Evolutionary conservation across 2,797 vertebrate genomes (phyloP), one percentile per base, ranked within the genome.

Genomic region (Pogoniulus pusillus): DNA sequence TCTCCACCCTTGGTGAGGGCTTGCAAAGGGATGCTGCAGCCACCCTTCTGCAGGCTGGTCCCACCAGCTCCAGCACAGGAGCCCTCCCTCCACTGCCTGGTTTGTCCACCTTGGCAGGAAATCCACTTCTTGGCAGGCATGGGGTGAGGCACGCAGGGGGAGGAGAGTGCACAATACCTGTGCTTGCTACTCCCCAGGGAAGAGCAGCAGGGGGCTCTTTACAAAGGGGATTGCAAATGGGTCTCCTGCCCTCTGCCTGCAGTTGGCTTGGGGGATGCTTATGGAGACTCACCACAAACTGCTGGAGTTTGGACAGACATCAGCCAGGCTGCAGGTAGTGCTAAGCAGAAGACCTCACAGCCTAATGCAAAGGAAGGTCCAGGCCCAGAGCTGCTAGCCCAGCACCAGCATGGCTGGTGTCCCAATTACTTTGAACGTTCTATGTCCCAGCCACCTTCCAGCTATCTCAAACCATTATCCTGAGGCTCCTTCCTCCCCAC

Each of bases 361-460:
- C 69, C 59, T 34, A 2, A 14, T 0, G 1, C n/a, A 37, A 68
- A 8, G 22, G 32, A 7, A 43, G 15, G 18, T 47, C 57, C 35
- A 12, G 2, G 41, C 32, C 71, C 62, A 58, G 37, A 66, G 37
- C 53, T 71, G 27, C 66, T 34, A 62, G 17, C 37, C 62, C 58
- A 63, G 30, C 64, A 57, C 8, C 26, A 57, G 18, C 32, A 49
- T 0, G 0, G 16, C 39, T 30, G 2, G 18, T 9, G 1, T 75
- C 3, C 3, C 3, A 0, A 3, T 49, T 32, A 27, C n/a, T 64
- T 29, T 27, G 18, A 14, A 6, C 3, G 0, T 20, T 53, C 35
- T 27, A 5, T 27, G 18, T 43, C 9, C 5, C 57, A 71, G 32
- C 10, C n/a, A n/a, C 54, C 14, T 39, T 57, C 63, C 74, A 75